Base-by-base conservation (phyloP, 2,113 vertebrate species). In the Spea multiplicata region DNA sequence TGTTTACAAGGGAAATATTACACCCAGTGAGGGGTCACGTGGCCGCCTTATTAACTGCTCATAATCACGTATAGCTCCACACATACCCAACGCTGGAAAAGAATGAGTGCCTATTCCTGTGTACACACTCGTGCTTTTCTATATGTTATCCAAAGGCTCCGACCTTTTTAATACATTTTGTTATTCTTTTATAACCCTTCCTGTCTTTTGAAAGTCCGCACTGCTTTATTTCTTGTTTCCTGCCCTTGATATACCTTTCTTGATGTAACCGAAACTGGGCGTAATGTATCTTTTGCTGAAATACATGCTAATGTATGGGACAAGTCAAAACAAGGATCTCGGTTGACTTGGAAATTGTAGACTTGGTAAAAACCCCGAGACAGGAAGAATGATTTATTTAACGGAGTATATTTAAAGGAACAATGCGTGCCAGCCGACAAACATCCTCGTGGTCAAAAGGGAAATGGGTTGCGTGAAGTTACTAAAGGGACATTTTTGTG, bases 171-270 rank as follows among this genome's bases (percentile, higher is more conserved):
- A 13, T 5, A 45, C 2, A 45, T 69, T 48, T 49, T 52, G 52
- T 61, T 48, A 17, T 59, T 57, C 50, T 59, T 16, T 48, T 50
- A 30, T 71, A 17, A n/a, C 55, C 46, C 59, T 77, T 69, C 75
- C 75, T 77, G 73, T 52, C 62, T 75, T 75, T 75, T 75, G 62
- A 55, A 49, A 66, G 6, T 66, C 44, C 64, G 75, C 16, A 4
- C 68, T 30, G 47, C 7, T 71, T 13, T 12, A 5, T 46, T 76
- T 59, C 8, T 53, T 48, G 45, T 50, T 69, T 76, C 65, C 45
- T 77, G 67, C 14, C 49, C 3, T 44, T 30, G 17, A 16, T 44
- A 16, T n/a, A 48, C 44, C 14, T 30, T 70, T 69, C 45, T 69
- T 64, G 55, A 71, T 71, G 44, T 17, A 6, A 55, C 74, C 53